These are phyloP conservation scores for Crocallis elinguaria DNA, from an alignment of 2,888 invertebrate genomes.

Conservation along the genomic window DNA sequence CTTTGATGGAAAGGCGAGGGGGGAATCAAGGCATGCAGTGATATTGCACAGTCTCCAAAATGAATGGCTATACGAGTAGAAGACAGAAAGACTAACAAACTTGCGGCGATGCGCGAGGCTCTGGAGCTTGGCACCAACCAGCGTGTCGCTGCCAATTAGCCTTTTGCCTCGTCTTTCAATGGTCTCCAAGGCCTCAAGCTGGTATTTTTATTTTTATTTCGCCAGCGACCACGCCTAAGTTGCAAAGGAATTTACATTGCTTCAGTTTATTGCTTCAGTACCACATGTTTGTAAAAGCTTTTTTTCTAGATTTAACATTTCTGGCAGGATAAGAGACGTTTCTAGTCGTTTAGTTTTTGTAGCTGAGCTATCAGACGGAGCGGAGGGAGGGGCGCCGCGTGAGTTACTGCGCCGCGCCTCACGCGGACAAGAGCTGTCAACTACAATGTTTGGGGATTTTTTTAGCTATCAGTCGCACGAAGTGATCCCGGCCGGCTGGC, in stretches of 20 bases:
- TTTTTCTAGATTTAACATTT: not conserved
- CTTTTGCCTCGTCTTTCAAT: not conserved
- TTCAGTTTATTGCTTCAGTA: not conserved
- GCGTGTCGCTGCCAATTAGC: too few relatives aligned
- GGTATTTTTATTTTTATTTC: not conserved
- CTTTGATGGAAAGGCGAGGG: too few relatives aligned
- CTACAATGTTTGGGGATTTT: constrained; percentile 25
- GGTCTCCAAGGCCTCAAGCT: too few relatives aligned
- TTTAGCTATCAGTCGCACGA: too few relatives aligned
- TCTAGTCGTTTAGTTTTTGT: not conserved
- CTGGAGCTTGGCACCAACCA: too few relatives aligned
- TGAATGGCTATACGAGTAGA: too few relatives aligned
- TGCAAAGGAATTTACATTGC: not conserved
- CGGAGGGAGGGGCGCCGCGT: not conserved
- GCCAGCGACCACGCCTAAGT: not conserved
- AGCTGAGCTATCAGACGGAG: not conserved
- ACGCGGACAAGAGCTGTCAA: not conserved
- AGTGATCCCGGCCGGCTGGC: not conserved
- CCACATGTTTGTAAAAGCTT: not conserved
- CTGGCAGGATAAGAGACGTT: not conserved
- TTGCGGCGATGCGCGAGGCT: too few relatives aligned
- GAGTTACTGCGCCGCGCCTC: not conserved
- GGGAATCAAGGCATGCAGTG: too few relatives aligned
- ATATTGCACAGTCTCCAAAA: too few relatives aligned
- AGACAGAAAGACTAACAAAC: too few relatives aligned